These are phyloP conservation scores for Anticlea derivata DNA, from an alignment of 2,888 invertebrate genomes.

Conservation along the genomic window DNA sequence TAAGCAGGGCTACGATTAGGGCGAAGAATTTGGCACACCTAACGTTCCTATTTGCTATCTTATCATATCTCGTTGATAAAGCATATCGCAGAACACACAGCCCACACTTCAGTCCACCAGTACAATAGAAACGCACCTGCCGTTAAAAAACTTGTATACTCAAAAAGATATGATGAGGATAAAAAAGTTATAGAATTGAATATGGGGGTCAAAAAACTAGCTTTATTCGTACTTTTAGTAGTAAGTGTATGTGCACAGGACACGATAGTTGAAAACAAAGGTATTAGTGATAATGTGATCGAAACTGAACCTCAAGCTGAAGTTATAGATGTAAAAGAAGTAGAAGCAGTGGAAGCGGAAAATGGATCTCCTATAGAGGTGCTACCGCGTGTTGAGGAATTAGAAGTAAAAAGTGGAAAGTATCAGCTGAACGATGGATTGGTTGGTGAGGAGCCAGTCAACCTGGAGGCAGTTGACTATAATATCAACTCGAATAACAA, in stretches of 20 bases:
- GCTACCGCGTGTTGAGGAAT: constrained; percentile 45
- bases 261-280: constrained; percentile 51
- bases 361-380: constrained; percentile 57
- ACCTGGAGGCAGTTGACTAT: constrained; percentile 55
- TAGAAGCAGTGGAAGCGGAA: constrained; percentile 34
- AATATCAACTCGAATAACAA: constrained; percentile 47
- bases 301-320: constrained; percentile 30
- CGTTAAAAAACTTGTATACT: constrained; percentile 43
- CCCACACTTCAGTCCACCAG: constrained; percentile 62
- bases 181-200: constrained; percentile 48
- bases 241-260: constrained; percentile 70
- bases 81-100: constrained; percentile 72
- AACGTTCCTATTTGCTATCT: constrained; percentile 80
- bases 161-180: constrained; percentile 59
- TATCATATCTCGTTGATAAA: constrained; percentile 78
- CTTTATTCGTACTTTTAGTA: constrained; percentile 63
- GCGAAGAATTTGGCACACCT: constrained; percentile 83
- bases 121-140: constrained; percentile 69
- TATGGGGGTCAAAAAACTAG: constrained; percentile 70
- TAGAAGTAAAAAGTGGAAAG: constrained; percentile 69
- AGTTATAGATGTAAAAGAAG: constrained; percentile 40
- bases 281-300: constrained; percentile 48
- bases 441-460: constrained; percentile 52
- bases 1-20: constrained; percentile 64
- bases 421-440: constrained; percentile 68